phyloP scores from a whole-genome alignment of 2,797 vertebrate genomes.

The Neoniphon sammara region DNA sequence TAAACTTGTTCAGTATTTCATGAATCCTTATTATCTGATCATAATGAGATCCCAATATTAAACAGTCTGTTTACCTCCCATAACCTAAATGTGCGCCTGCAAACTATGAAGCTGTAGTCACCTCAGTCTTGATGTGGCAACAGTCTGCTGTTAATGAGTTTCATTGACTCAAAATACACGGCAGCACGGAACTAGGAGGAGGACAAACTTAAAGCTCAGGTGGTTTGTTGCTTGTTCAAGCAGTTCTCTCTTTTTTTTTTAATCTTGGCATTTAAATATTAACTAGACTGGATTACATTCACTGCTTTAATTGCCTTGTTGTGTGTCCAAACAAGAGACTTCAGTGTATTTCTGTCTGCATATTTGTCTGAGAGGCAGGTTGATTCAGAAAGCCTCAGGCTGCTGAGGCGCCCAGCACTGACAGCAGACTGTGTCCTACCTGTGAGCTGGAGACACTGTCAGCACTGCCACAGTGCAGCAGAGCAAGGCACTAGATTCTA shows the following conservation, averaged over 20 bases:
- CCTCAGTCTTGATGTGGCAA: no score
- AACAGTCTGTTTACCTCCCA: not conserved
- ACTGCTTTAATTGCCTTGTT: not conserved
- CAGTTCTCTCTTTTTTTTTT: not conserved
- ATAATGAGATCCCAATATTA: not conserved
- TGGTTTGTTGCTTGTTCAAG: not conserved
- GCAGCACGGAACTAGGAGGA: no score
- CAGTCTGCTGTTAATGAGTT: not conserved
- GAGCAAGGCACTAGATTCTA: not conserved
- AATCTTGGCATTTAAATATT: not conserved
- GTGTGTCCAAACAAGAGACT: not conserved
- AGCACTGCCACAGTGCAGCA: not conserved
- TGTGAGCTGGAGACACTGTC: no score
- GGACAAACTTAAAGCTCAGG: not conserved
- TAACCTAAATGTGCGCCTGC: not conserved
- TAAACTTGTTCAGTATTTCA: not conserved
- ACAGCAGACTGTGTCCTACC: no score
- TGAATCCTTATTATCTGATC: not conserved
- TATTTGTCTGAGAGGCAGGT: no score
- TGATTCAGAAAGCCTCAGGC: no score
- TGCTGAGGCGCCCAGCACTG: no score
- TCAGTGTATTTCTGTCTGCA: not conserved
- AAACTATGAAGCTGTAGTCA: not conserved
- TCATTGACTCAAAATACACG: not conserved
- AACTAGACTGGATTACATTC: not conserved